phyloP scores from a whole-genome alignment of 2,797 vertebrate genomes.

The Kryptopterus vitreolus region DNA sequence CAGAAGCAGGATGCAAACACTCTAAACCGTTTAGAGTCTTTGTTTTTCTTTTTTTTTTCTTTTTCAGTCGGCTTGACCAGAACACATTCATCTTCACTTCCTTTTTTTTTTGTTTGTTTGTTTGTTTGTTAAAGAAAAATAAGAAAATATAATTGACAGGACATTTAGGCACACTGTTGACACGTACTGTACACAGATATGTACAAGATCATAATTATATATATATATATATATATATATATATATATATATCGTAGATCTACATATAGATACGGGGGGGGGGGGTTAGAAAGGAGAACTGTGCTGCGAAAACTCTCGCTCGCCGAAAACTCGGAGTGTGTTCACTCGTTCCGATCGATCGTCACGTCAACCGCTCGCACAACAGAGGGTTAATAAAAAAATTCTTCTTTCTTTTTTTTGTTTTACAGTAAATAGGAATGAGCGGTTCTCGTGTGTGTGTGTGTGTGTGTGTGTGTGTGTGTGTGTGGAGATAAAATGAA shows the following conservation, averaged over 20 bases:
- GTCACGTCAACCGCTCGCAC: constrained; percentile 55
- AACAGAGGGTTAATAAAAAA: no score
- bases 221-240: no score
- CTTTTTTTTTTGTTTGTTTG: constrained; percentile 64
- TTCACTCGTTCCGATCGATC: constrained; percentile 36
- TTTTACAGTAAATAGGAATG: constrained; percentile 54
- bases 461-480: neutral
- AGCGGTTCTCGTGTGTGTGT: neutral
- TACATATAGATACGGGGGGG: constrained; percentile 71
- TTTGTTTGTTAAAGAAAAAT: constrained; percentile 83
- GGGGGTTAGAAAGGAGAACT: constrained; percentile 64
- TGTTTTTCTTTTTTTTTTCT: constrained; percentile 79
- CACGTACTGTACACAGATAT: constrained; percentile 90
- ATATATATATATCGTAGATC: no score
- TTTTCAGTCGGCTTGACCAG: constrained; percentile 83
- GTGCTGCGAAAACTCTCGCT: constrained; percentile 55
- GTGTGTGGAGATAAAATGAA: neutral
- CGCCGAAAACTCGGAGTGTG: constrained; percentile 34
- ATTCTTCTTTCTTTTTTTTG: no score
- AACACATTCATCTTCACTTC: constrained; percentile 81
- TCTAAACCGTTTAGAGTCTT: constrained; percentile 67
- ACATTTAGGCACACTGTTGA: constrained; percentile 97
- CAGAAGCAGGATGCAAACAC: constrained; percentile 86
- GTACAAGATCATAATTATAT: constrained; percentile 72
- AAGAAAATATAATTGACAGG: constrained; percentile 87